These are phyloP conservation scores for Athene noctua DNA, from an alignment of 2,113 vertebrate genomes.

Conservation along the genomic window DNA sequence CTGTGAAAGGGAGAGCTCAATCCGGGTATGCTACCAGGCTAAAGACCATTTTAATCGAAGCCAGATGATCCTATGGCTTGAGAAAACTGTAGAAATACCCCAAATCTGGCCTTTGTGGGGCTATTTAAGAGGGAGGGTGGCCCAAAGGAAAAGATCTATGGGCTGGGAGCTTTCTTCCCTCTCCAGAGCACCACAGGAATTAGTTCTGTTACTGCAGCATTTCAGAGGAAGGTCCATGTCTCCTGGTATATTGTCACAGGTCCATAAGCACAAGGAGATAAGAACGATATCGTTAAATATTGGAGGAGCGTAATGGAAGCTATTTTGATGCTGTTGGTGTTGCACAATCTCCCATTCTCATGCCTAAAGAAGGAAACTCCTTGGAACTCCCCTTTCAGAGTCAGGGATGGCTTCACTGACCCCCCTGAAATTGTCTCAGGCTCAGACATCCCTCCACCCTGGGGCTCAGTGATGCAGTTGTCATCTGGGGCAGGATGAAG, in stretches of 20 bases:
- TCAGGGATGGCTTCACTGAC: background rate
- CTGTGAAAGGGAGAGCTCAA: background rate
- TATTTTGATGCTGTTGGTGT: background rate
- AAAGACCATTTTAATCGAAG: background rate
- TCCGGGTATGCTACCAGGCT: too few species aligned
- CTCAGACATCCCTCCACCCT: background rate
- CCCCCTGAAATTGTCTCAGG: background rate
- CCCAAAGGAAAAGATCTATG: background rate
- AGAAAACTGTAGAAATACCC: background rate
- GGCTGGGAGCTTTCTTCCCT: background rate
- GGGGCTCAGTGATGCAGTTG: background rate
- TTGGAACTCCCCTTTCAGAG: background rate
- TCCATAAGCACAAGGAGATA: background rate
- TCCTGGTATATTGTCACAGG: background rate
- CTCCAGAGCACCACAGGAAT: background rate
- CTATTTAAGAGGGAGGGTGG: accelerated
- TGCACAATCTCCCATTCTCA: background rate
- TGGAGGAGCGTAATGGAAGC: background rate
- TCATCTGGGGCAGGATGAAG: background rate
- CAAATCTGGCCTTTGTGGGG: background rate
- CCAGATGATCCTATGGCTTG: background rate
- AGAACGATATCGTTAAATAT: background rate
- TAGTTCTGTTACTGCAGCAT: background rate
- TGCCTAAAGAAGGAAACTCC: background rate
- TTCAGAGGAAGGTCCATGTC: background rate